Percentiles rank a stretch among this genome's conserved stretches.
Evolutionary conservation across 1,140 invertebrate genomes (phyloP).

Genomic region (Drosophila sproati): DNA sequence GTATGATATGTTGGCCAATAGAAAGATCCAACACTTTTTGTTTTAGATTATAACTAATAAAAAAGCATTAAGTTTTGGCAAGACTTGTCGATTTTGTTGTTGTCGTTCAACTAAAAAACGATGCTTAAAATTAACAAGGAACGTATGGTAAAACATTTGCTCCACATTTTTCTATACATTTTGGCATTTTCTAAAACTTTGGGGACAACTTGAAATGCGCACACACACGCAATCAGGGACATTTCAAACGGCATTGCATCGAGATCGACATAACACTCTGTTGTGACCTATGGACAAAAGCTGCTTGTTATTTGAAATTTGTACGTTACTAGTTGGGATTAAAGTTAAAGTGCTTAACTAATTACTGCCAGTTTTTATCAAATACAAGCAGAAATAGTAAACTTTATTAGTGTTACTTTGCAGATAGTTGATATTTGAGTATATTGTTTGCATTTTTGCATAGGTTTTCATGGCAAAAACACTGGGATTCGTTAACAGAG

Average conservation of each 20-base stretch:
- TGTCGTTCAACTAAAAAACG: conserved; percentile 28
- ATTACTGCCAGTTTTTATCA: too few species aligned
- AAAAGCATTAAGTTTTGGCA: conserved; percentile 74
- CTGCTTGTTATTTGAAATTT: not conserved
- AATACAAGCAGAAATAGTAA: too few species aligned
- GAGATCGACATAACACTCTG: not conserved
- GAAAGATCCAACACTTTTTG: conserved; percentile 6
- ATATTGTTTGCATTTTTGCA: too few species aligned
- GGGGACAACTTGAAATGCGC: conserved; percentile 61
- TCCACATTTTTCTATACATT: conserved; percentile 17
- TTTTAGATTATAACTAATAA: conserved; percentile 46
- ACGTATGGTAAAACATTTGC: conserved; percentile 59
- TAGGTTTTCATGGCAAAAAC: too few species aligned
- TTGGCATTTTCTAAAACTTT: conserved; percentile 32
- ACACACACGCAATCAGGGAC: conserved; percentile 43
- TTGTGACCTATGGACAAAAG: not conserved
- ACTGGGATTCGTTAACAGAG: too few species aligned
- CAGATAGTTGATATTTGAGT: too few species aligned
- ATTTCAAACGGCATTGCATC: not conserved
- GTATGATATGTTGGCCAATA: conserved; percentile 1
- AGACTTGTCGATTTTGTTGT: conserved; percentile 83
- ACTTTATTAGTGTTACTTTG: too few species aligned
- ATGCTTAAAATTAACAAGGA: conserved; percentile 61
- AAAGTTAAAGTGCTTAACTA: too few species aligned
- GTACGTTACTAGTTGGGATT: too few species aligned